Evolutionary conservation across 2,888 invertebrate genomes (phyloP).

Genomic region (Gymnoscelis rufifasciata): DNA sequence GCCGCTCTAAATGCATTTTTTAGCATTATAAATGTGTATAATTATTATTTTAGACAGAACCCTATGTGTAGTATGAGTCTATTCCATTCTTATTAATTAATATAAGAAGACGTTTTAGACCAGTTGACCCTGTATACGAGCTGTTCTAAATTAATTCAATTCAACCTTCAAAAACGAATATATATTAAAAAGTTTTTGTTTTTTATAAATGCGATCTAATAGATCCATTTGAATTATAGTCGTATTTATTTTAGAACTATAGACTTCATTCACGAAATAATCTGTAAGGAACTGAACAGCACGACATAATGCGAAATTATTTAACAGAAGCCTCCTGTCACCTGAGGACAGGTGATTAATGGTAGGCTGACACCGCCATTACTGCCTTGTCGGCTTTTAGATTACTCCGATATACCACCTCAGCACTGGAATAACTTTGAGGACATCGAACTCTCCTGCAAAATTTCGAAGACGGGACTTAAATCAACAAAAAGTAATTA

Average conservation of each 20-base stretch:
- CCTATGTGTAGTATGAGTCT: too few species aligned
- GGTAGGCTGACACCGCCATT: constrained; percentile 28
- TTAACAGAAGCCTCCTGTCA: constrained; percentile 33
- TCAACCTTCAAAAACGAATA: too few species aligned
- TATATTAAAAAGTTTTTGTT: too few species aligned
- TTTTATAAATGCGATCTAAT: too few species aligned
- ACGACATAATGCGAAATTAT: constrained; percentile 28
- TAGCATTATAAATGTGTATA: too few species aligned
- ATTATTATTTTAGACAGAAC: too few species aligned
- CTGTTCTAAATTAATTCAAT: too few species aligned
- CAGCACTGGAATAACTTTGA: constrained; percentile 5
- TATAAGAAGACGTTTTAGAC: too few species aligned
- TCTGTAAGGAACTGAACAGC: neutral
- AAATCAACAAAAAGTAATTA: constrained; percentile 14
- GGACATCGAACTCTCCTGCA: constrained; percentile 1
- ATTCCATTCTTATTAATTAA: too few species aligned
- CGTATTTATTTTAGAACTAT: neutral
- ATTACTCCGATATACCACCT: constrained; percentile 21
- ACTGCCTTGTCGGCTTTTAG: constrained; percentile 20
- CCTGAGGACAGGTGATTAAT: constrained; percentile 36
- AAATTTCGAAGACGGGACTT: neutral
- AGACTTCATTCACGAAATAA: neutral
- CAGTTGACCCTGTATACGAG: too few species aligned
- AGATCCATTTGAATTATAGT: too few species aligned
- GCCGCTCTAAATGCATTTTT: too few species aligned